These are phyloP conservation scores for Dipus sagitta DNA, from an alignment of 2,797 vertebrate species.

Conservation along the genomic window DNA sequence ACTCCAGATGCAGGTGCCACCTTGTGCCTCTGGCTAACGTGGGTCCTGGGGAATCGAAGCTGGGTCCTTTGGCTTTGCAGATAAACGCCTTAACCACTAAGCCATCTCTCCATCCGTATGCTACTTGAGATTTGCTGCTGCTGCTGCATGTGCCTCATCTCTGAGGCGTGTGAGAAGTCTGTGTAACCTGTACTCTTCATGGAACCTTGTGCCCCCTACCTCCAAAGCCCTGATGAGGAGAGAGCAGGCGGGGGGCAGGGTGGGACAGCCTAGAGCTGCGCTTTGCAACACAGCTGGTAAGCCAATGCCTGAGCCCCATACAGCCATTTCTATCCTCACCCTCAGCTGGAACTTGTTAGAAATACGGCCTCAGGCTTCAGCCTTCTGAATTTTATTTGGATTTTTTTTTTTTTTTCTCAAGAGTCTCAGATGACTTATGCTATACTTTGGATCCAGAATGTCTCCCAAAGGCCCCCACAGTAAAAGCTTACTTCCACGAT, in stretches of 20 bases:
- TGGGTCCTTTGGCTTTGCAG: too few species aligned
- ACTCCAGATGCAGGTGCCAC: too few species aligned
- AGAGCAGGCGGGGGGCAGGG: not conserved
- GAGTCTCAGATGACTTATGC: not conserved
- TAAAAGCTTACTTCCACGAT: not conserved
- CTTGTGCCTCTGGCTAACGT: too few species aligned
- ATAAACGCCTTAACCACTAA: too few species aligned
- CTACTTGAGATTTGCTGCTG: not conserved
- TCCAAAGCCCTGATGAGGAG: not conserved
- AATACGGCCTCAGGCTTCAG: not conserved
- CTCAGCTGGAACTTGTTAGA: not conserved
- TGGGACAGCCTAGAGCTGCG: too few species aligned
- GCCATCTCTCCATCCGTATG: too few species aligned
- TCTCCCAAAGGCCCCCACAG: not conserved
- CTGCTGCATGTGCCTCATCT: not conserved
- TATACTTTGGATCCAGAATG: too few species aligned
- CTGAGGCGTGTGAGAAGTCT: not conserved
- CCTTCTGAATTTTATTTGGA: not conserved
- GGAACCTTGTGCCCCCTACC: not conserved
- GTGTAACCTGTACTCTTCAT: not conserved
- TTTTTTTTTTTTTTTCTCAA: not conserved
- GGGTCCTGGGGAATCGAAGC: too few species aligned
- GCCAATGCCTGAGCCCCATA: not conserved
- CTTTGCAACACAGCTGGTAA: not conserved
- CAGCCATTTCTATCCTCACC: not conserved